A percentile compares a stretch with the other conserved stretches of the same genome.
Conservation (phyloP, 2,113 vertebrate genomes). For the Callorhinus ursinus region DNA sequence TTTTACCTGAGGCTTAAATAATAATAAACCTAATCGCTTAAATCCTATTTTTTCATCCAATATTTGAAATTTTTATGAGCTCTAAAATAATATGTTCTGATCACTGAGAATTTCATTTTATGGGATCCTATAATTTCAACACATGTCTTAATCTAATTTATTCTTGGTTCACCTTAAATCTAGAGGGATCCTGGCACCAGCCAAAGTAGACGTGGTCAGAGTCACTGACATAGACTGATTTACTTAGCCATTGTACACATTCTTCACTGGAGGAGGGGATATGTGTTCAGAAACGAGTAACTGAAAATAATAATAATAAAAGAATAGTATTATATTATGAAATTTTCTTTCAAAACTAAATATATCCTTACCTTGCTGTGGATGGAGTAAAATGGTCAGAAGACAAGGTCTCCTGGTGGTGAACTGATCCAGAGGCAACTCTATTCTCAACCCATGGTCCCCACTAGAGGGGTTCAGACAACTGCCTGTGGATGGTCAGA, state of each 20-base stretch:
- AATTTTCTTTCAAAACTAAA: constrained; percentile 6
- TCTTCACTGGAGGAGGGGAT: not conserved
- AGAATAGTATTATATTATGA: not conserved
- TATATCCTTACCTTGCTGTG: not conserved
- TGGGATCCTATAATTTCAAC: not conserved
- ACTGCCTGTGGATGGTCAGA: not conserved
- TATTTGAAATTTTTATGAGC: not conserved
- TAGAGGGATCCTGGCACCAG: not conserved
- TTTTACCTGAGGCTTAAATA: not conserved
- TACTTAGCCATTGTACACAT: not conserved
- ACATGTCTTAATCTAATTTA: constrained; percentile 14
- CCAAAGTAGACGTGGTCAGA: not conserved
- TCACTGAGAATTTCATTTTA: constrained; percentile 44
- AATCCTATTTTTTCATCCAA: not conserved
- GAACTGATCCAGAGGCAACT: not conserved
- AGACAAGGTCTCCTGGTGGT: not conserved
- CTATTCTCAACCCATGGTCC: not conserved
- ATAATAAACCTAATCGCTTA: not conserved
- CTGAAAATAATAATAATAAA: not conserved
- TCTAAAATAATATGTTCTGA: not conserved
- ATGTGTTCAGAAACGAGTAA: not conserved
- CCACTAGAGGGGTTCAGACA: not conserved
- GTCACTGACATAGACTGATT: not conserved
- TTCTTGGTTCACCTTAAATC: not conserved
- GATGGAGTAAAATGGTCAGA: not conserved